Evolutionary conservation across 2,888 invertebrate species (phyloP).

Genomic region (Tinea pellionella): DNA sequence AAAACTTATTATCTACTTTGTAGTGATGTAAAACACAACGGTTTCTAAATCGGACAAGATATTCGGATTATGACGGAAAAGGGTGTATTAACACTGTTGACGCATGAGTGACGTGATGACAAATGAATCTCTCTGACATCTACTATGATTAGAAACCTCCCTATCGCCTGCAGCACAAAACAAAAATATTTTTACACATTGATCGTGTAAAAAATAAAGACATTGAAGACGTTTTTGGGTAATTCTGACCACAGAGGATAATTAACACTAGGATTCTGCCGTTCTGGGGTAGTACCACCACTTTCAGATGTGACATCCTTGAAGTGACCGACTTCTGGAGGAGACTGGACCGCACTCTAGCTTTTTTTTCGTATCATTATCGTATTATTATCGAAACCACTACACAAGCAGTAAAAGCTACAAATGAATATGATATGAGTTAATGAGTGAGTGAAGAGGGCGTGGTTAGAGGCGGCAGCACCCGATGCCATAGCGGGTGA

Average conservation of each 20-base stretch:
- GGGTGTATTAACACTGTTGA: slow-evolving; percentile 43
- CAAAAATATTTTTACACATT: too few species aligned
- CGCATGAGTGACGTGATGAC: slow-evolving; percentile 52
- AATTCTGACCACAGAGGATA: too few species aligned
- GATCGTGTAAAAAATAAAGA: too few species aligned
- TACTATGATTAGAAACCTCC: slow-evolving; percentile 23
- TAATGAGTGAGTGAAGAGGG: slow-evolving; percentile 50
- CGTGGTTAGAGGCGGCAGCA: slow-evolving; percentile 43
- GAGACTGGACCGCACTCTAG: too few species aligned
- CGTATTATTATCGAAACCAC: too few species aligned
- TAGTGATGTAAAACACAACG: not conserved
- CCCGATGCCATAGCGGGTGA: slow-evolving; percentile 40
- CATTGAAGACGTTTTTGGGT: too few species aligned
- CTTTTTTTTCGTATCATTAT: too few species aligned
- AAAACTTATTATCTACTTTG: too few species aligned
- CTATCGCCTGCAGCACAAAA: not conserved
- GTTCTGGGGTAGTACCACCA: too few species aligned
- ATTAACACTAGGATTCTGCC: too few species aligned
- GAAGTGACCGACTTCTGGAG: too few species aligned
- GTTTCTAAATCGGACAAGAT: not conserved
- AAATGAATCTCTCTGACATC: slow-evolving; percentile 40
- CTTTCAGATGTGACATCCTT: too few species aligned
- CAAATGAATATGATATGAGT: slow-evolving; percentile 20
- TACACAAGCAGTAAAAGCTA: not conserved
- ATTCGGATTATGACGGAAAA: slow-evolving; percentile 38